Percentiles rank a stretch among this genome's conserved stretches.
Conservation (phyloP, 2,797 vertebrate species). For the Lacerta bilineata region DNA sequence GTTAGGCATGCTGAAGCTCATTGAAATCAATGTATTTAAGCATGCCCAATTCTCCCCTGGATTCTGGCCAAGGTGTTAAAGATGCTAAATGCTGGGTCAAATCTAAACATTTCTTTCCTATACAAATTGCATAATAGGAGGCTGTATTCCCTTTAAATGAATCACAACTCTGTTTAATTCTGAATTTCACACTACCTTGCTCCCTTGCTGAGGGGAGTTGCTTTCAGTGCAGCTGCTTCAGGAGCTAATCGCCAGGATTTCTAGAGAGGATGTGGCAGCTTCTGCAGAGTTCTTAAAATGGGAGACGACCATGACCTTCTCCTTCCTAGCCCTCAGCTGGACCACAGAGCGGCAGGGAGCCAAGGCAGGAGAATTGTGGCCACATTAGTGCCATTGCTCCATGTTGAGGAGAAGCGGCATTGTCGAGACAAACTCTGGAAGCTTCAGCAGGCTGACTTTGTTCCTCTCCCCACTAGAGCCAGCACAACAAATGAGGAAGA, state of each 20-base stretch:
- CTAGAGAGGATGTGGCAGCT: neutral
- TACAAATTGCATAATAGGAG: constrained; percentile 46
- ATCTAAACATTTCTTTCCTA: constrained; percentile 68
- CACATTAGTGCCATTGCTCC: neutral
- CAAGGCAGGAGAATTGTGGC: neutral
- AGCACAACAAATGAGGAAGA: neutral
- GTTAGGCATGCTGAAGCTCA: constrained; percentile 20
- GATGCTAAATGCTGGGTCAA: constrained; percentile 56
- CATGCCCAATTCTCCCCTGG: constrained; percentile 40
- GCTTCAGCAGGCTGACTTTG: neutral
- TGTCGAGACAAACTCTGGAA: neutral
- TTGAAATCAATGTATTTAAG: constrained; percentile 23
- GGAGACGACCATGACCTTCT: neutral
- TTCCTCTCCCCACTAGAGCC: neutral
- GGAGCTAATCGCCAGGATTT: neutral
- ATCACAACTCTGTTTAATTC: constrained; percentile 15
- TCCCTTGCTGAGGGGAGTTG: neutral
- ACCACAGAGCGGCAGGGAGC: too few relatives aligned
- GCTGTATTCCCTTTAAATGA: constrained; percentile 64
- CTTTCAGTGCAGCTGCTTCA: neutral
- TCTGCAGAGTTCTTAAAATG: neutral
- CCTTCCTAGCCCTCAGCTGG: neutral
- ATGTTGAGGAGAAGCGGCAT: neutral
- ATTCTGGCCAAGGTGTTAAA: constrained; percentile 57
- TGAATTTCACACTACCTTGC: neutral